Percentiles rank a stretch among this genome's conserved stretches.
phyloP scores from a whole-genome alignment of 2,113 vertebrate genomes.

The Anser brachyrhynchus region DNA sequence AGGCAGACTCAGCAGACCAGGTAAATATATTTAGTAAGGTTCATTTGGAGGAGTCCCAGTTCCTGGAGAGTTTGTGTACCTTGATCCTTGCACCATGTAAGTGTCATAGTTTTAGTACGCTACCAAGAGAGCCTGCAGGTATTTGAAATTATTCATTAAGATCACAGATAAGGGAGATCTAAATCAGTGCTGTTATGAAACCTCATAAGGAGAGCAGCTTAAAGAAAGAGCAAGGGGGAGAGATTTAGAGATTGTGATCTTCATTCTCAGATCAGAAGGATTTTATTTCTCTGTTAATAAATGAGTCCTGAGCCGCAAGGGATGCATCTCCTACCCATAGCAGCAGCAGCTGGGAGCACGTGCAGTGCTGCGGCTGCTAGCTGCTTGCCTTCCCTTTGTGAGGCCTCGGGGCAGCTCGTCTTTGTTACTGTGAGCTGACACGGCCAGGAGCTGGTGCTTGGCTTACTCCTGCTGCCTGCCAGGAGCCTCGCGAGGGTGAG shows the following conservation, averaged over 20 bases:
- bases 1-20: neutral
- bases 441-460: neutral
- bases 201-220: neutral
- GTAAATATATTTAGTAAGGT: neutral
- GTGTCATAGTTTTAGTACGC: accelerated
- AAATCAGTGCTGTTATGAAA: neutral
- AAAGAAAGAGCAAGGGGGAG: neutral
- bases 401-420: accelerated
- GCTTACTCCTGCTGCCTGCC: neutral
- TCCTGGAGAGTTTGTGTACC: neutral
- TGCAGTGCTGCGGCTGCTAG: neutral
- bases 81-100: accelerated
- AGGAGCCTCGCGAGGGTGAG: neutral
- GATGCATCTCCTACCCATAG: accelerated
- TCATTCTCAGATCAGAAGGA: neutral
- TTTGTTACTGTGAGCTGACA: accelerated
- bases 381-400: neutral
- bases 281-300: neutral
- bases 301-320: accelerated
- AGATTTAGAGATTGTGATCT: neutral
- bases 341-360: too few relatives aligned
- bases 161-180: neutral
- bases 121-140: neutral
- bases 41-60: neutral
- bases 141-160: neutral